Percentiles rank a stretch among this genome's conserved stretches.
phyloP scores from a whole-genome alignment of 2,797 vertebrate species.

The Antennarius maculatus region DNA sequence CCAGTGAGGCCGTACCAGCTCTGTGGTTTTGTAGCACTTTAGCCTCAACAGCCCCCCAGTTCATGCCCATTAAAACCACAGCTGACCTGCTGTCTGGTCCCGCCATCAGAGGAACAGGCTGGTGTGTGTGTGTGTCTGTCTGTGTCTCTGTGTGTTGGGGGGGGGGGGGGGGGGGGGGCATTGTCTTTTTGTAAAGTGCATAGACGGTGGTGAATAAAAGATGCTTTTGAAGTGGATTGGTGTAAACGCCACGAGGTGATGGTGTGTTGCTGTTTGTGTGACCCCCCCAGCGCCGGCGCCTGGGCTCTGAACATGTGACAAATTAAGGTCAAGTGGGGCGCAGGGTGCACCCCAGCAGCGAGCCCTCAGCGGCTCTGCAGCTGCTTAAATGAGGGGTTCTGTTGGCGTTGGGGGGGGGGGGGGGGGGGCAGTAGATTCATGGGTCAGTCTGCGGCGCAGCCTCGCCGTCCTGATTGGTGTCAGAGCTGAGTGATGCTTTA shows the following conservation, averaged over 20 bases:
- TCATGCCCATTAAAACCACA: constrained; percentile 72
- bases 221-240: constrained; percentile 94
- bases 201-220: constrained; percentile 86
- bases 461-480: constrained; percentile 22
- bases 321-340: constrained; percentile 84
- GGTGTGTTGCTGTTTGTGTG: constrained; percentile 90
- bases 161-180: constrained; percentile 4
- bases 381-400: constrained; percentile 27
- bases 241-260: constrained; percentile 91
- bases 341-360: constrained; percentile 58
- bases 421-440: constrained; percentile 34
- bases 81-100: constrained; percentile 51
- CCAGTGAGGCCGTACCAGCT: constrained; percentile 24
- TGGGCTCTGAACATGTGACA: constrained; percentile 83
- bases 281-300: constrained; percentile 84
- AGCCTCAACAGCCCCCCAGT: constrained; percentile 59
- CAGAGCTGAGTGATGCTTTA: constrained; percentile 55
- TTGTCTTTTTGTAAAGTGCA: constrained; percentile 85
- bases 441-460: constrained; percentile 44
- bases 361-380: constrained; percentile 32
- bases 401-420: constrained; percentile 35
- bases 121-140: background rate
- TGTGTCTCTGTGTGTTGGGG: too few relatives aligned
- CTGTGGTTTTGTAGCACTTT: constrained; percentile 67
- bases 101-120: constrained; percentile 33